These are phyloP conservation scores for Holotrichia oblita DNA, from an alignment of 1,140 invertebrate genomes.

Conservation along the genomic window DNA sequence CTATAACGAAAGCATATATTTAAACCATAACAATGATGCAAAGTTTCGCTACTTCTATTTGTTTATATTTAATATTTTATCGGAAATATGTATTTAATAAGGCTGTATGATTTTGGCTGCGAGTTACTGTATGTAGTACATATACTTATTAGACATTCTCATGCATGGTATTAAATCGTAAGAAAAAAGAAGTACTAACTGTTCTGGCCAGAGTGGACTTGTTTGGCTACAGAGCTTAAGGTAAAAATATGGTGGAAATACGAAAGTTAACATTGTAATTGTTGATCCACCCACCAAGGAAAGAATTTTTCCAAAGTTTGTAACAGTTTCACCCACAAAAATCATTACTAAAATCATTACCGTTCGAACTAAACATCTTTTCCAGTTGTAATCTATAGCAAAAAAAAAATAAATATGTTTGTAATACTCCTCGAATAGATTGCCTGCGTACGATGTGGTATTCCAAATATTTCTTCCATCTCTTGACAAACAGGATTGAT, in stretches of 20 bases:
- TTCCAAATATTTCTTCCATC: slow-evolving; percentile 72
- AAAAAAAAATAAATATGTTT: slow-evolving; percentile 36
- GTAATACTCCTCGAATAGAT: slow-evolving; percentile 31
- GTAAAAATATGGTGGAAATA: slow-evolving; percentile 76
- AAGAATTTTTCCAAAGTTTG: slow-evolving; percentile 75
- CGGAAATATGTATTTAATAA: no score
- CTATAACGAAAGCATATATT: no score
- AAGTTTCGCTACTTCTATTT: no score
- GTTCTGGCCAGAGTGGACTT: slow-evolving; percentile 57
- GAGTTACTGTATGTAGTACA: no score
- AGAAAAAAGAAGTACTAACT: slow-evolving; percentile 47
- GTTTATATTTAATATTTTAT: no score
- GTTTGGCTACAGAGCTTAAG: slow-evolving; percentile 65
- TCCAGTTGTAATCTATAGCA: slow-evolving; percentile 70
- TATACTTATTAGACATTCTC: no score
- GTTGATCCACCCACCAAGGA: slow-evolving; percentile 78
- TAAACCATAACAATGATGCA: no score
- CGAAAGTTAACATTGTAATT: slow-evolving; percentile 72
- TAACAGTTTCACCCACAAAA: slow-evolving; percentile 73
- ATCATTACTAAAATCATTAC: slow-evolving; percentile 68
- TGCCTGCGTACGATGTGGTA: slow-evolving; percentile 68
- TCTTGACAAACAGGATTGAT: slow-evolving; percentile 75
- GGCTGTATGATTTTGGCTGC: no score
- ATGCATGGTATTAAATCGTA: no score
- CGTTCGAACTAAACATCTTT: slow-evolving; percentile 68